A percentile compares a stretch with the other conserved stretches of the same genome.
These are phyloP conservation scores for Rhadinocentrus ornatus DNA, from an alignment of 2,797 vertebrate genomes.

Conservation along the genomic window DNA sequence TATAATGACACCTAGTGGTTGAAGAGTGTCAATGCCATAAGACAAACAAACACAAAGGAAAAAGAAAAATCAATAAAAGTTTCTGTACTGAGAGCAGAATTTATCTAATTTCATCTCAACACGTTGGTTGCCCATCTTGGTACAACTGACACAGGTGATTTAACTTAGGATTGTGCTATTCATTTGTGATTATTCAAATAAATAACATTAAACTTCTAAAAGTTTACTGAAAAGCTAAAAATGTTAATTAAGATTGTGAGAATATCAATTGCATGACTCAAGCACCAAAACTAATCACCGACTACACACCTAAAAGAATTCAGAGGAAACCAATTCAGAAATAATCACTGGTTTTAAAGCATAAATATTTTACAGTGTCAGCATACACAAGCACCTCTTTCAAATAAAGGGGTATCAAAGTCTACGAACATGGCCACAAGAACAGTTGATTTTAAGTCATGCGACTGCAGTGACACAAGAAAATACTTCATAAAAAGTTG, in stretches of 20 bases:
- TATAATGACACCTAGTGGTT: conserved; percentile 58
- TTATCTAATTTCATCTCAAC: conserved; percentile 52
- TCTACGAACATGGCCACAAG: conserved; percentile 85
- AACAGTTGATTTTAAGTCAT: conserved; percentile 86
- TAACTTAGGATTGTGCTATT: conserved; percentile 83
- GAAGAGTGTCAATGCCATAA: conserved; percentile 20
- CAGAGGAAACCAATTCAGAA: conserved; percentile 76
- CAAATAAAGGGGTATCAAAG: conserved; percentile 78
- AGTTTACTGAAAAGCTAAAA: conserved; percentile 63
- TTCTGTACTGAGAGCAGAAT: conserved; percentile 40
- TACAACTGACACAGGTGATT: conserved; percentile 58
- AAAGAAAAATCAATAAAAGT: conserved; percentile 7
- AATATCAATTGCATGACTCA: conserved; percentile 76
- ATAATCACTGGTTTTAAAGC: conserved; percentile 78
- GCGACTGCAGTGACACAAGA: conserved; percentile 84
- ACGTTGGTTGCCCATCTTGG: conserved; percentile 42
- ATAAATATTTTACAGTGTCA: conserved; percentile 84
- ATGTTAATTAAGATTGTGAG: conserved; percentile 63
- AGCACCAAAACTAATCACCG: conserved; percentile 77
- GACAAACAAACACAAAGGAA: conserved; percentile 17
- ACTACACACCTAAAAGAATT: conserved; percentile 82
- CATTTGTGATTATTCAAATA: conserved; percentile 69
- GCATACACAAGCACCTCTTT: conserved; percentile 83
- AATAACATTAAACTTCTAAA: conserved; percentile 47
- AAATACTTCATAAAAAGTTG: conserved; percentile 80